Evolutionary conservation across 2,888 invertebrate genomes (phyloP).

Genomic region (Pollenia labialis): DNA sequence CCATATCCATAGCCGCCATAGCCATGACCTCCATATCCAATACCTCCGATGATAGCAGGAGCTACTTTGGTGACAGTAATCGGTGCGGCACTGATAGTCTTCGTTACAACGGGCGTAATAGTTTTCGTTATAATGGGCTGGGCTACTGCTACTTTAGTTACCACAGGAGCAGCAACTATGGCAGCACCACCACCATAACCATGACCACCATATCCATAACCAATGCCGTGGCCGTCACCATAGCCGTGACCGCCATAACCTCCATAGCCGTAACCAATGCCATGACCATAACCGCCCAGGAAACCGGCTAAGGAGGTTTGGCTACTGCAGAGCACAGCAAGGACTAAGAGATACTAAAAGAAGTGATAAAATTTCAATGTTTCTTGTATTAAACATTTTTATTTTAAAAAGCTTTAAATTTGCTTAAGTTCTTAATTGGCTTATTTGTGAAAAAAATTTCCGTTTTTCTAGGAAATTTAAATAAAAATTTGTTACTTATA

Average conservation of each 20-base stretch:
- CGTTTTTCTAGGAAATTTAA: too few species aligned
- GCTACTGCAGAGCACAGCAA: slow-evolving; percentile 77
- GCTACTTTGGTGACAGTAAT: slow-evolving; percentile 74
- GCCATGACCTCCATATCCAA: slow-evolving; percentile 74
- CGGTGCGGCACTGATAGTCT: slow-evolving; percentile 70
- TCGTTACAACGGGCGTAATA: slow-evolving; percentile 74
- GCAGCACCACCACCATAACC: slow-evolving; percentile 74
- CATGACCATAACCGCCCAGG: slow-evolving; percentile 74
- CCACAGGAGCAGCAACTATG: slow-evolving; percentile 76
- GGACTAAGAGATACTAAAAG: slow-evolving; percentile 75
- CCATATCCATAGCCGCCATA: slow-evolving; percentile 60
- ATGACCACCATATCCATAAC: slow-evolving; percentile 68
- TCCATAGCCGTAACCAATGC: slow-evolving; percentile 59
- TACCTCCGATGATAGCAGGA: slow-evolving; percentile 74
- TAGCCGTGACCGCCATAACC: slow-evolving; percentile 41
- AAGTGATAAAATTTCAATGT: not conserved
- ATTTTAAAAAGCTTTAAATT: too few species aligned
- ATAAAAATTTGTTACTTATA: too few species aligned
- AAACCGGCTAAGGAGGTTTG: slow-evolving; percentile 76
- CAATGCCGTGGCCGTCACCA: slow-evolving; percentile 55
- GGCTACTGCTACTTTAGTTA: slow-evolving; percentile 74
- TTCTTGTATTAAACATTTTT: not conserved
- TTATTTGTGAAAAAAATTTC: too few species aligned
- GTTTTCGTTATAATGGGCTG: slow-evolving; percentile 77
- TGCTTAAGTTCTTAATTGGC: too few species aligned